Conservation (phyloP, 2,888 invertebrate species). For the Rambutsinella grinnellia region DNA sequence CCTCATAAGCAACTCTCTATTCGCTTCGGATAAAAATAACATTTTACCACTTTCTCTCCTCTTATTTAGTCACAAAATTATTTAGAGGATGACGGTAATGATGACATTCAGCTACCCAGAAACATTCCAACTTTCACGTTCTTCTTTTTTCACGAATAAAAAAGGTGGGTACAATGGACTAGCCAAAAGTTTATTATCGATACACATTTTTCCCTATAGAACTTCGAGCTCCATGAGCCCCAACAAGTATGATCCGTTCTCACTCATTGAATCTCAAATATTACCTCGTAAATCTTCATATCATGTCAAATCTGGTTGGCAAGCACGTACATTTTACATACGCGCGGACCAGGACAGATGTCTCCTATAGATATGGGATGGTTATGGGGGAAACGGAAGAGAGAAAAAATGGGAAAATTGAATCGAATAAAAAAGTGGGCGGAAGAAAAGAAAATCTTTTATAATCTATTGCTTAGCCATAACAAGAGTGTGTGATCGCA, state of each 20-base stretch:
- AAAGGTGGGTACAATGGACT: no score
- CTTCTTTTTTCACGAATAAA: no score
- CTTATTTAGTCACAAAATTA: no score
- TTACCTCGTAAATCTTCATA: constrained; percentile 53
- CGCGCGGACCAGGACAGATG: constrained; percentile 23
- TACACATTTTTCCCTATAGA: no score
- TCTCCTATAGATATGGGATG: constrained; percentile 1
- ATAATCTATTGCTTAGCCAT: not conserved
- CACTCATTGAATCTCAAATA: constrained; percentile 50
- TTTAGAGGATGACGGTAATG: no score
- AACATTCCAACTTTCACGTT: no score
- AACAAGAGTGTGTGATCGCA: not conserved
- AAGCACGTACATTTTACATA: constrained; percentile 39
- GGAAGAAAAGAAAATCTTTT: not conserved
- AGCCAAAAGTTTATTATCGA: no score
- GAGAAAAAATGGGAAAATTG: no score
- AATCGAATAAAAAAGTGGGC: not conserved
- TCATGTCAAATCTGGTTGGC: constrained; percentile 45
- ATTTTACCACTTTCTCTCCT: no score
- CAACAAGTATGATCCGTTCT: constrained; percentile 41
- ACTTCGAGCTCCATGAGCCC: not conserved
- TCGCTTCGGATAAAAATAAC: no score
- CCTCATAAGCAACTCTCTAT: no score
- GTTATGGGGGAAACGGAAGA: not conserved
- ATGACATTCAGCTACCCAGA: no score